A percentile compares a stretch with the other conserved stretches of the same genome.
Evolutionary conservation across 1,140 invertebrate genomes (phyloP).

Genomic region (Druon quercuslanigerum): DNA sequence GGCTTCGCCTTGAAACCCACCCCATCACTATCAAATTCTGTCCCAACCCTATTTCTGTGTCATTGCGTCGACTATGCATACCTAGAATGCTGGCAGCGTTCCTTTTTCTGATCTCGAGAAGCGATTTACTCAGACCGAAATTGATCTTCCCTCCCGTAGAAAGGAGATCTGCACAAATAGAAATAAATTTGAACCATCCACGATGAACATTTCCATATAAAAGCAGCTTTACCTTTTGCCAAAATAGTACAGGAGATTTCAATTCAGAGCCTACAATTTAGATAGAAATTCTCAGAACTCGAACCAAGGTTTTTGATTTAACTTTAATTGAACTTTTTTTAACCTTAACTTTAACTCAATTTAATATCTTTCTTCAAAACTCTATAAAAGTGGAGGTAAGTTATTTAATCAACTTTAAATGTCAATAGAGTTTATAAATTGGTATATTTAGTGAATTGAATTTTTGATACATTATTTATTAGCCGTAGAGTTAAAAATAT

Average conservation of each 20-base stretch:
- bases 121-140: conserved; percentile 27
- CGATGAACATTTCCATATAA: conserved; percentile 16
- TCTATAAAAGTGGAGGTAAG: too few relatives aligned
- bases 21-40: conserved; percentile 21
- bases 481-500: too few relatives aligned
- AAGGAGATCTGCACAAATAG: conserved; percentile 10
- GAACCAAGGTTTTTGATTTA: too few relatives aligned
- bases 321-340: too few relatives aligned
- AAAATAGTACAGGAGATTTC: neutral
- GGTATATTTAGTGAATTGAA: too few relatives aligned
- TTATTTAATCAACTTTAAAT: too few relatives aligned
- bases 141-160: conserved; percentile 13
- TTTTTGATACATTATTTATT: too few relatives aligned
- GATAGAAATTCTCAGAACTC: too few relatives aligned
- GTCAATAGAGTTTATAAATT: too few relatives aligned
- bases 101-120: conserved; percentile 16
- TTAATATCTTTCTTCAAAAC: too few relatives aligned
- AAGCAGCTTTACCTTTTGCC: neutral
- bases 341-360: too few relatives aligned
- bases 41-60: conserved; percentile 24
- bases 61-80: conserved; percentile 30
- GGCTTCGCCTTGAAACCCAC: neutral
- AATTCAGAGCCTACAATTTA: neutral
- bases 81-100: conserved; percentile 27
- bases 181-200: conserved; percentile 24